Conservation (phyloP, 2,888 invertebrate species). For the Autographa gamma region DNA sequence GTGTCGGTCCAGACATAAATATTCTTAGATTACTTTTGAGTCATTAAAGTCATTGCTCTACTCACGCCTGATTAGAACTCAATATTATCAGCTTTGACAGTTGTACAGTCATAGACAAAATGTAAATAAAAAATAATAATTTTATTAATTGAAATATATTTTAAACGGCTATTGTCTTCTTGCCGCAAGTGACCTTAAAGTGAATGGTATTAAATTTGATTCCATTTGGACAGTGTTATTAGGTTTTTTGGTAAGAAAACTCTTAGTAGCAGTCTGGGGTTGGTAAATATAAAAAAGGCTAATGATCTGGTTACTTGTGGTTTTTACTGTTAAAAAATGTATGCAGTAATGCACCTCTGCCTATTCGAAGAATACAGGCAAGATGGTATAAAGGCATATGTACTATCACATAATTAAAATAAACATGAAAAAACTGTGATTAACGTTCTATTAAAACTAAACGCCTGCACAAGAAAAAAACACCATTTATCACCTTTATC, state of each 20-base stretch:
- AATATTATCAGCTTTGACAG: too few relatives aligned
- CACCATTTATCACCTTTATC: too few relatives aligned
- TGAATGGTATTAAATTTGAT: background rate
- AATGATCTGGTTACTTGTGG: background rate
- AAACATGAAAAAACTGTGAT: background rate
- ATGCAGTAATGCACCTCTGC: background rate
- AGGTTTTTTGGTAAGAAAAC: background rate
- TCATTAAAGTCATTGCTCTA: too few relatives aligned
- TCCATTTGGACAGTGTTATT: background rate
- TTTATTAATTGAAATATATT: too few relatives aligned
- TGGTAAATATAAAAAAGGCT: background rate
- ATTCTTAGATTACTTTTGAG: too few relatives aligned
- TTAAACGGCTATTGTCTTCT: background rate
- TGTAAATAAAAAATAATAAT: too few relatives aligned
- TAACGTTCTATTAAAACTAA: too few relatives aligned
- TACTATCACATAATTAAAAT: background rate
- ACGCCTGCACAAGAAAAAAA: too few relatives aligned
- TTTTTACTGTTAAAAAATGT: background rate
- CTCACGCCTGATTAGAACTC: too few relatives aligned
- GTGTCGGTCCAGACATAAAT: too few relatives aligned
- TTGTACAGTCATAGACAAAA: too few relatives aligned
- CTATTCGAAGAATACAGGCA: background rate
- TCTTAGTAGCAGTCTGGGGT: slow-evolving; percentile 8
- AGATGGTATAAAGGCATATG: background rate
- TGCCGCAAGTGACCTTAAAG: background rate